Base-by-base conservation (phyloP, 2,797 vertebrate species). In the Cephalopachus bancanus region DNA sequence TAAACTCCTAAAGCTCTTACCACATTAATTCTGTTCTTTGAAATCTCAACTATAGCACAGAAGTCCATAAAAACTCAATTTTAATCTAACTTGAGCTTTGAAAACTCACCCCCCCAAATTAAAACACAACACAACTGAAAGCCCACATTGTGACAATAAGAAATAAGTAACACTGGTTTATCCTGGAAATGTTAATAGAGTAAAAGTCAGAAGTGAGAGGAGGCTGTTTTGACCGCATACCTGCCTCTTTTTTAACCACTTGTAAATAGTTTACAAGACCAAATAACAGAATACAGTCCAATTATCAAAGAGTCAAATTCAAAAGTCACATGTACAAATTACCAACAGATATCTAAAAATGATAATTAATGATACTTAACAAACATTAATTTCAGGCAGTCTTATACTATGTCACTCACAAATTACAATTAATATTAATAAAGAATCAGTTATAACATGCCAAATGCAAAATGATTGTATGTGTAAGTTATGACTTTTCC, bases 41-140 rank as follows among this genome's bases (percentile, higher is more conserved):
- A 85, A 49, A 78, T 74, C 30, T 78, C 28, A 76, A 60, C 30
- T 95, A 69, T 28, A 83, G 85, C 24, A 71, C 5, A 88, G 28
- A 78, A 26, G 33, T 89, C 72, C 17, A 60, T 51, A 69, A 81
- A 95, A 91, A 85, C 26, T 89, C 60, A 83, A 89, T 53, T 95
- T 85, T 80, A 93, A 96, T 51, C 62, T 85, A 84, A 53, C 44
- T 51, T 94, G 10, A 91, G 10, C 67, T 96, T 60, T 91, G n/a
- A 86, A 93, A 85, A 95, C 44, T 75, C 20, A 89, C n/a, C 49
- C 10, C 28, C 10, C 30, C 24, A 74, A 44, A 64, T 44, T 22
- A 72, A 86, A 75, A 64, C 24, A 92, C 83, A 67, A 79, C 64
- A 95, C 67, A 90, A 92, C 10, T n/a, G 81, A 90, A 28, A 92